phyloP scores from a whole-genome alignment of 2,113 vertebrate genomes.

The Cynocephalus volans region DNA sequence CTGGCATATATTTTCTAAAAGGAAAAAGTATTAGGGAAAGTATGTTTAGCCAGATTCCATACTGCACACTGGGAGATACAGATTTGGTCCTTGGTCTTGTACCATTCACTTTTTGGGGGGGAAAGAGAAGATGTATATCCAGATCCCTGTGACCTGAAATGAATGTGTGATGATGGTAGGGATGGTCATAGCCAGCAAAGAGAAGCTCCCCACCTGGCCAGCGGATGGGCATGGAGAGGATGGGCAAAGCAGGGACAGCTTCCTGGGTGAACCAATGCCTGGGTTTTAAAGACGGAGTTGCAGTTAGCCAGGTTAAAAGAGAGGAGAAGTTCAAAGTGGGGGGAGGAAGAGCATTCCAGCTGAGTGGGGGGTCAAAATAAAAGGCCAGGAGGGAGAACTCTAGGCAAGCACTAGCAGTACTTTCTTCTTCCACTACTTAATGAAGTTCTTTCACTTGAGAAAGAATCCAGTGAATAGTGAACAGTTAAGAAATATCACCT shows the following conservation, averaged over 20 bases:
- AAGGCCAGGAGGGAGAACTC: not conserved
- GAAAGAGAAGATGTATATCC: not conserved
- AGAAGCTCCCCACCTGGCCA: not conserved
- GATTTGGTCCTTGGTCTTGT: not conserved
- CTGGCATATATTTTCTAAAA: not conserved
- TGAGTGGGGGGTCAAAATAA: not conserved
- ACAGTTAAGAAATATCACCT: not conserved
- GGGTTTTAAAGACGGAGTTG: not conserved
- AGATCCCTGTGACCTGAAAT: not conserved
- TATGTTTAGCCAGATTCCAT: not conserved
- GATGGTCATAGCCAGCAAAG: not conserved
- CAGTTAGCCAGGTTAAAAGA: not conserved
- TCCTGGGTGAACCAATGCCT: not conserved
- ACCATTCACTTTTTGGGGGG: not conserved
- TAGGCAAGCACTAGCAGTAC: not conserved
- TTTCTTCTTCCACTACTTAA: not conserved
- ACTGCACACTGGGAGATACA: no score
- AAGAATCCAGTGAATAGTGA: not conserved
- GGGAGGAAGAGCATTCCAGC: not conserved
- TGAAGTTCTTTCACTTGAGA: not conserved
- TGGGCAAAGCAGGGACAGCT: not conserved
- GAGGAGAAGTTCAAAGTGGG: not conserved
- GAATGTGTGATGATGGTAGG: no score
- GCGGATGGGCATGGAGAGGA: rapidly evolving
- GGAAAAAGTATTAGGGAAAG: not conserved